Percentiles rank a stretch among this genome's conserved stretches.
Conservation (phyloP, 2,888 invertebrate genomes). For the Andrena bicolor region DNA sequence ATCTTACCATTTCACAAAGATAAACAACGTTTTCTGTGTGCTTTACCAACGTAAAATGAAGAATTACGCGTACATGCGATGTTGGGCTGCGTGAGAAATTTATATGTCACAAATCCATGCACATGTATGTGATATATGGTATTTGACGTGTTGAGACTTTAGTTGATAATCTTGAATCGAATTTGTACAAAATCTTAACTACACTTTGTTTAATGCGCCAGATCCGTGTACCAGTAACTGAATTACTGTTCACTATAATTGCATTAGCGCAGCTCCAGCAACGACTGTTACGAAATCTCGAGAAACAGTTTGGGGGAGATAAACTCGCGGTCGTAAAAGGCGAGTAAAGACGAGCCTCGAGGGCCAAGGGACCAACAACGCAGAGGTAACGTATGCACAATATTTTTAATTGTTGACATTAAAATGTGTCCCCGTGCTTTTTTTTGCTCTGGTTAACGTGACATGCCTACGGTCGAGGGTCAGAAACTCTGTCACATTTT, state of each 20-base stretch:
- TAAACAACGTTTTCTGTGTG: too few species aligned
- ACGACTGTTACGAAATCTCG: conserved; percentile 63
- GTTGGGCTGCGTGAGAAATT: too few species aligned
- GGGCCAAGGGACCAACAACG: conserved; percentile 37
- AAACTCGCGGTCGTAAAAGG: conserved; percentile 58
- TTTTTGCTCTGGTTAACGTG: conserved; percentile 76
- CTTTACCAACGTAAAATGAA: too few species aligned
- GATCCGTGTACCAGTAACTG: conserved; percentile 21
- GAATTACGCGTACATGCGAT: too few species aligned
- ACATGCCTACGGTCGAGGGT: conserved; percentile 70
- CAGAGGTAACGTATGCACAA: conserved; percentile 83
- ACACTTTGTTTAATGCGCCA: conserved; percentile 12
- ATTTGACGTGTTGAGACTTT: neutral
- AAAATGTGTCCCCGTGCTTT: conserved; percentile 83
- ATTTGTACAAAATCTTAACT: conserved; percentile 14
- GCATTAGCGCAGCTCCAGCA: conserved; percentile 48
- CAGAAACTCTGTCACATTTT: conserved; percentile 74
- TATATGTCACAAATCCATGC: too few species aligned
- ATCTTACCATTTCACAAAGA: too few species aligned
- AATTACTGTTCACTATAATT: neutral
- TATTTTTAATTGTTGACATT: conserved; percentile 85
- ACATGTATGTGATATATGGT: too few species aligned
- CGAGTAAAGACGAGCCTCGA: conserved; percentile 52
- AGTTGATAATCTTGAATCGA: neutral
- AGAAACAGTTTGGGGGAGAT: conserved; percentile 35